phyloP scores from a whole-genome alignment of 2,113 vertebrate genomes.

The Dicentrarchus labrax region DNA sequence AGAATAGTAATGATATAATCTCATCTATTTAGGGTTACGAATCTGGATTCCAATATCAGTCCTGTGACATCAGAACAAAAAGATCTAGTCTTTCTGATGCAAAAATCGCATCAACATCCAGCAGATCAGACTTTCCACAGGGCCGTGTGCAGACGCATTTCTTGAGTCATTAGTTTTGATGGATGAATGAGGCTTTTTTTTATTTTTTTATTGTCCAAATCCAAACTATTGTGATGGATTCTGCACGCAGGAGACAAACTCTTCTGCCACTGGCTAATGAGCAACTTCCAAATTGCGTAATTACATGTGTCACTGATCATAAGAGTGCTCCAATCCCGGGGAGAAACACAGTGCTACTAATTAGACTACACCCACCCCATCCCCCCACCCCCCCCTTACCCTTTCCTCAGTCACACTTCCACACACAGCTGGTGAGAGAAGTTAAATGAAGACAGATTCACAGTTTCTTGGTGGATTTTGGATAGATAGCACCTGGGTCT shows the following conservation, averaged over 20 bases:
- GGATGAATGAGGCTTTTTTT: conserved; percentile 27
- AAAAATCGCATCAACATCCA: conserved; percentile 1
- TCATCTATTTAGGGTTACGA: background rate
- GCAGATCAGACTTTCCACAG: conserved; percentile 46
- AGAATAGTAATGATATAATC: background rate
- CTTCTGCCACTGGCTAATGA: conserved; percentile 58
- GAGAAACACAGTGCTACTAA: conserved; percentile 59
- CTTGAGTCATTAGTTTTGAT: conserved; percentile 49
- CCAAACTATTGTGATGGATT: conserved; percentile 21
- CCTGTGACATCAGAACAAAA: background rate
- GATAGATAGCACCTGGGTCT: conserved; percentile 42
- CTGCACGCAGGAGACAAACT: conserved; percentile 41
- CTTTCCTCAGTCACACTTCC: conserved; percentile 32
- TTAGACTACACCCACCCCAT: conserved; percentile 37
- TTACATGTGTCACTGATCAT: conserved; percentile 76
- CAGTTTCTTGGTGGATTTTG: conserved; percentile 23
- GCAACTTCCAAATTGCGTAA: conserved; percentile 61
- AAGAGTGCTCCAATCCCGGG: conserved; percentile 34
- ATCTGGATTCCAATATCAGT: background rate
- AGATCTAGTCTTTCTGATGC: background rate
- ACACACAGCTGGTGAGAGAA: conserved; percentile 60
- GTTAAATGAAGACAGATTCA: conserved; percentile 58
- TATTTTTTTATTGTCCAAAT: conserved; percentile 29
- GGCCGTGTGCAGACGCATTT: conserved; percentile 16
- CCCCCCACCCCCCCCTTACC: conserved; percentile 20